Evolutionary conservation across 2,888 invertebrate genomes (phyloP).

Genomic region (Mythimna pallens): DNA sequence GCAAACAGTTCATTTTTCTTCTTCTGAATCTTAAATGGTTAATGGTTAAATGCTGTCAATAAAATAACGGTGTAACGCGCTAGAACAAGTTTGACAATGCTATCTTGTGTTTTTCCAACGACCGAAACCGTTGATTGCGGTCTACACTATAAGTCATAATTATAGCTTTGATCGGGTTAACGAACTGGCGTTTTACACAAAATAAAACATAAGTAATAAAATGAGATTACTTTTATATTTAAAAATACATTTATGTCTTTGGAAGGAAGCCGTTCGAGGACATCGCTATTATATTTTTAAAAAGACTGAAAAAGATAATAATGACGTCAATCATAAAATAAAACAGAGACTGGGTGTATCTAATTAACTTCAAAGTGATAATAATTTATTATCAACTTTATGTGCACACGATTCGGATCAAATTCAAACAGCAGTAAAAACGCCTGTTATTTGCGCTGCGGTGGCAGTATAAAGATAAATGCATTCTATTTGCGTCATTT

Average conservation of each 20-base stretch:
- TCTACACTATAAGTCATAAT: background rate
- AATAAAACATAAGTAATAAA: constrained; percentile 1
- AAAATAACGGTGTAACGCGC: background rate
- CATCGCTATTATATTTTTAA: background rate
- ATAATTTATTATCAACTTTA: constrained; percentile 13
- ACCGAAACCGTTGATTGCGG: background rate
- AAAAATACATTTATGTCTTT: constrained; percentile 5
- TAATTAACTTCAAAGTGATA: background rate
- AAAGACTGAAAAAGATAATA: constrained; percentile 3
- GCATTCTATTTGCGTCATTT: background rate
- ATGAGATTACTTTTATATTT: too few relatives aligned
- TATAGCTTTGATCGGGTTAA: constrained; percentile 10
- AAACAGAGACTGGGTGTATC: background rate
- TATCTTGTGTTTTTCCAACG: constrained; percentile 5
- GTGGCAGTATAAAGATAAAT: background rate
- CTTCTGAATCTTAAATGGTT: background rate
- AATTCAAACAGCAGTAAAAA: background rate
- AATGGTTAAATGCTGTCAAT: background rate
- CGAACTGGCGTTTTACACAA: background rate
- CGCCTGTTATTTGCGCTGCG: background rate
- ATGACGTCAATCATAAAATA: constrained; percentile 26
- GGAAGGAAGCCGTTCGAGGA: background rate
- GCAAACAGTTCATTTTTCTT: background rate
- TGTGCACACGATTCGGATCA: background rate
- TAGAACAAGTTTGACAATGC: background rate